phyloP scores from a whole-genome alignment of 2,888 invertebrate genomes.

The Acanthococcus lagerstroemiae region DNA sequence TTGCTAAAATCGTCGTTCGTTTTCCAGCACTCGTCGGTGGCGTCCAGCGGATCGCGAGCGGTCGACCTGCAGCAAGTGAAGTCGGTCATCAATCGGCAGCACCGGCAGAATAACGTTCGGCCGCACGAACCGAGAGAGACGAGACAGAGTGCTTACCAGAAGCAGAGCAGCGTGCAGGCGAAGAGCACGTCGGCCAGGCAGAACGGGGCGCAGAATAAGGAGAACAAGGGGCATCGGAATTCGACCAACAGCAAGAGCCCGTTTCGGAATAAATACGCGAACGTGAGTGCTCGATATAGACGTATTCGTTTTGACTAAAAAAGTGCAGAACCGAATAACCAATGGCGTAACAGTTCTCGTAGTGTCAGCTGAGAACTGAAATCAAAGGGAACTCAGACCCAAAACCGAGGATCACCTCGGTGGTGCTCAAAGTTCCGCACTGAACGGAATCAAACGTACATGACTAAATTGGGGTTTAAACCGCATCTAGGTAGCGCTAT shows the following conservation, averaged over 20 bases:
- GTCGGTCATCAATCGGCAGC: slow-evolving; percentile 17
- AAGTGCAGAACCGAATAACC: too few species aligned
- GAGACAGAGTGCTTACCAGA: background rate
- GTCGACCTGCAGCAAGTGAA: slow-evolving; percentile 42
- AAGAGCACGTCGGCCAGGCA: background rate
- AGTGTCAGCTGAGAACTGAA: too few species aligned
- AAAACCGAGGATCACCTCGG: too few species aligned
- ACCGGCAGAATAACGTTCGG: slow-evolving; percentile 14
- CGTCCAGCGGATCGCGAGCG: slow-evolving; percentile 40
- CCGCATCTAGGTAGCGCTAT: too few species aligned
- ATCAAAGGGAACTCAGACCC: too few species aligned
- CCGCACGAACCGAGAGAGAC: background rate
- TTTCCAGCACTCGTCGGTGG: slow-evolving; percentile 39
- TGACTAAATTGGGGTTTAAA: too few species aligned
- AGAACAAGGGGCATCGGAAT: background rate
- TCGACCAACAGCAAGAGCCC: slow-evolving; percentile 17
- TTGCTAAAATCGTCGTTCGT: too few species aligned
- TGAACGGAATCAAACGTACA: too few species aligned
- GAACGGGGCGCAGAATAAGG: background rate
- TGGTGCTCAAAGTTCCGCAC: too few species aligned
- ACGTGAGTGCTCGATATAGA: background rate
- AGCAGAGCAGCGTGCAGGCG: background rate
- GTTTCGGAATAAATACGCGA: slow-evolving; percentile 20
- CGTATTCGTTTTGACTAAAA: background rate
- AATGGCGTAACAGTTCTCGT: too few species aligned